These are phyloP conservation scores for Calameuta pallipes DNA, from an alignment of 2,888 invertebrate genomes.

Conservation along the genomic window DNA sequence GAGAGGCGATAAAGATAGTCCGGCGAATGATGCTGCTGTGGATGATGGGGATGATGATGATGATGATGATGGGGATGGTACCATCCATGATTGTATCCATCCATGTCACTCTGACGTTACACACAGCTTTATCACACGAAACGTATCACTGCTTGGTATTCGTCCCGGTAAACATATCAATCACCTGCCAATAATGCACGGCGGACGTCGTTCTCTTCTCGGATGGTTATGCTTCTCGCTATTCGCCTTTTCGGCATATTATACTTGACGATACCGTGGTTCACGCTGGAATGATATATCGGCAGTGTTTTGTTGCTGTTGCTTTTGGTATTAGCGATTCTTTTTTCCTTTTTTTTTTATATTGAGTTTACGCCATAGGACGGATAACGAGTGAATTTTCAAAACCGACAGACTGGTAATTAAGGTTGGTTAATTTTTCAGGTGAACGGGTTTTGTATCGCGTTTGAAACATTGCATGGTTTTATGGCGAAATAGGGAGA, in stretches of 20 bases:
- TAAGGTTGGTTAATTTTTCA: not conserved
- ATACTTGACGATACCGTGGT: not conserved
- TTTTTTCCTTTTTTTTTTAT: too few species aligned
- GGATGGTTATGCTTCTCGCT: not conserved
- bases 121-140: slow-evolving; percentile 18
- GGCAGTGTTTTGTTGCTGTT: not conserved
- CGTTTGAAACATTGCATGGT: not conserved
- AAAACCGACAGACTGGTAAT: not conserved
- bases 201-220: not conserved
- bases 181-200: slow-evolving; percentile 30
- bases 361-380: not conserved
- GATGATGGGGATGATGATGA: slow-evolving; percentile 40
- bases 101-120: slow-evolving; percentile 46
- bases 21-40: slow-evolving; percentile 55
- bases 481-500: not conserved
- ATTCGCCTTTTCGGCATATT: not conserved
- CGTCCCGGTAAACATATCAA: slow-evolving; percentile 44
- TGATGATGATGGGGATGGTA: slow-evolving; percentile 49
- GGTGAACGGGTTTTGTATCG: not conserved
- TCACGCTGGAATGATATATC: not conserved
- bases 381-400: not conserved
- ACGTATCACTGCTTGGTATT: slow-evolving; percentile 15
- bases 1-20: slow-evolving; percentile 64
- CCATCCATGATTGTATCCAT: slow-evolving; percentile 55
- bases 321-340: not conserved